Evolutionary conservation across 2,797 vertebrate species (phyloP).

Genomic region (Enteromius treurensis): DNA sequence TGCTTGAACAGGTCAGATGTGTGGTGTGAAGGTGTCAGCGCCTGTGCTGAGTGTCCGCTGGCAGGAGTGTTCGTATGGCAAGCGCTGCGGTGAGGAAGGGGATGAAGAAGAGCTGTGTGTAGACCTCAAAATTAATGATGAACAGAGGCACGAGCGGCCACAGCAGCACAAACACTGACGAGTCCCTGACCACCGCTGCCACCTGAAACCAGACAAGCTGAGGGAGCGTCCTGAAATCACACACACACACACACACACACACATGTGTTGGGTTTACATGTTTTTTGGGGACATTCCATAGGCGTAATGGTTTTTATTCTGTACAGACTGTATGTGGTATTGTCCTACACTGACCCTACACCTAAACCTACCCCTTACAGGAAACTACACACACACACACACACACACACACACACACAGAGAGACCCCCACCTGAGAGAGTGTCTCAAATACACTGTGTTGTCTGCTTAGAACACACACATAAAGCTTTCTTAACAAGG

Average conservation of each 20-base stretch:
- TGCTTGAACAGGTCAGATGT: too few species aligned
- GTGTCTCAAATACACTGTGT: too few species aligned
- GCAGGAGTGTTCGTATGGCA: not conserved
- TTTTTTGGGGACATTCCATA: too few species aligned
- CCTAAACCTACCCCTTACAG: too few species aligned
- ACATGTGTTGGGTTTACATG: not conserved
- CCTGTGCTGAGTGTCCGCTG: not conserved
- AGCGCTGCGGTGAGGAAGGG: slow-evolving; percentile 71
- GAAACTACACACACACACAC: too few species aligned
- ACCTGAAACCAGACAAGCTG: slow-evolving; percentile 87
- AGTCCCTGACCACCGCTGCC: slow-evolving; percentile 76
- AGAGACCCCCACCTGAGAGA: too few species aligned
- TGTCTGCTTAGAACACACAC: too few species aligned
- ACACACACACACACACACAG: too few species aligned
- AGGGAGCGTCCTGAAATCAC: slow-evolving; percentile 83
- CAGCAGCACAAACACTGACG: slow-evolving; percentile 74
- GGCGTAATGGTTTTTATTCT: too few species aligned
- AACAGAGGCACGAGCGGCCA: slow-evolving; percentile 96
- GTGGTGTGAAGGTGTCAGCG: not conserved
- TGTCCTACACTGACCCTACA: too few species aligned
- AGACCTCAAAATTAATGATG: slow-evolving; percentile 93
- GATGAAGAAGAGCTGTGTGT: slow-evolving; percentile 93
- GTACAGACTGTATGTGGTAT: too few species aligned
- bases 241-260: slow-evolving; percentile 8
- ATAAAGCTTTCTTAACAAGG: too few species aligned